Evolutionary conservation across 2,888 invertebrate species (phyloP), one percentile per base, ranked within the genome.

Genomic region (Papilio protenor): DNA sequence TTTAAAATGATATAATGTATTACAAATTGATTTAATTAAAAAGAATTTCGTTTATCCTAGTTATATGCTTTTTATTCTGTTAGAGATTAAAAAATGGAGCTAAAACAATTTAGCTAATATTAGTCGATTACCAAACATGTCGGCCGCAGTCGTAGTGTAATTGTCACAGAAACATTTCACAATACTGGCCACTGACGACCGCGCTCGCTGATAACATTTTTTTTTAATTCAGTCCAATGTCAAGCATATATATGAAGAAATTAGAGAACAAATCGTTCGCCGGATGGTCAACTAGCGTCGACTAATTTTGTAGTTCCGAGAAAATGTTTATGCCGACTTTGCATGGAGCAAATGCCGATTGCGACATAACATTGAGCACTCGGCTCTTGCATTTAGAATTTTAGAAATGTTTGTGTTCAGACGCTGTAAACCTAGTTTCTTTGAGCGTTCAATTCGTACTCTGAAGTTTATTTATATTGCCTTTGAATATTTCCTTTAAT

Each of bases 381-480:
- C 86, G 85, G 83, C 83, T 86, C 88, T 89, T 86, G 90, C 89
- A 86, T 90, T 91, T 89, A 86, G 88, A 90, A 91, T 90, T 91
- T 91, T 87, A 88, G 90, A 88, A 92, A 90, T 91, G 90, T 92
- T 93, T 92, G 91, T 89, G 89, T 91, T 89, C 87, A 85, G 82
- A 87, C 84, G 92, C 85, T 89, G 90, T 94, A 93, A 94, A 94
- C 94, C 94, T 90, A 92, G 90, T 91, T 94, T 88, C 89, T 86
- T 79, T 81, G 85, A 84, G 84, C 84, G 82, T 85, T 79, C 61
- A 33, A 64, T 11, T 75, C 76, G 73, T 47, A 59, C 47, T 59
- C 73, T 40, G 61, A 75, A 21, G 49, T 76, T 76, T 79, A 79
- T 79, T 76, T 76, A 76, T 69, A 73, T 76, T 79, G 73, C 57